Conservation (phyloP, 2,113 vertebrate genomes). For the Pimephales promelas region DNA sequence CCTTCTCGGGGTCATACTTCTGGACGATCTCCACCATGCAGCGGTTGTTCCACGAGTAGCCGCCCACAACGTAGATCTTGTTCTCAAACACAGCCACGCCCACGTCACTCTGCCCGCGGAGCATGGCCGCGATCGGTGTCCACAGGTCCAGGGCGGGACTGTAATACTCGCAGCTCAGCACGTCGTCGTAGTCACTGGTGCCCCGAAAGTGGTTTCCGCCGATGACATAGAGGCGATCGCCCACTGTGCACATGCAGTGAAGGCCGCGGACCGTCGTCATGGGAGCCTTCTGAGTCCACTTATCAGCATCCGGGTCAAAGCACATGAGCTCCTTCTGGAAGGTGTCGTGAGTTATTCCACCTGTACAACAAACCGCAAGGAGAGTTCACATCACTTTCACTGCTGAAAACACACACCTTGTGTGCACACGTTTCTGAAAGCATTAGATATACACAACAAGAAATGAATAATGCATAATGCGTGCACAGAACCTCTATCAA, state of each 20-base stretch:
- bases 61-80: slow-evolving; percentile 98
- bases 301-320: slow-evolving; percentile 96
- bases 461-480: slow-evolving; percentile 7
- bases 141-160: slow-evolving; percentile 94
- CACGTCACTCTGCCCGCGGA: slow-evolving; percentile 97
- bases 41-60: slow-evolving; percentile 99
- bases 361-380: slow-evolving; percentile 67
- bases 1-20: slow-evolving; percentile 97
- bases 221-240: slow-evolving; percentile 95
- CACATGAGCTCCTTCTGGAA: slow-evolving; percentile 99
- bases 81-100: slow-evolving; percentile 97
- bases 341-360: slow-evolving; percentile 98
- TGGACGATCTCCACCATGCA: slow-evolving; percentile 99
- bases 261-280: slow-evolving; percentile 99
- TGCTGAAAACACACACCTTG: background rate
- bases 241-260: slow-evolving; percentile 99
- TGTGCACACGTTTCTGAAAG: background rate
- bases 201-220: slow-evolving; percentile 98
- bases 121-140: slow-evolving; percentile 97
- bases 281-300: slow-evolving; percentile 96
- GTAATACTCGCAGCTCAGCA: slow-evolving; percentile 98
- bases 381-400: slow-evolving; percentile 37
- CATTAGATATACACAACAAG: slow-evolving; percentile 1
- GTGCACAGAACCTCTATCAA: background rate
- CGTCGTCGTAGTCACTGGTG: slow-evolving; percentile 98